Conservation (phyloP, 2,888 invertebrate species). For the Seira ritae region DNA sequence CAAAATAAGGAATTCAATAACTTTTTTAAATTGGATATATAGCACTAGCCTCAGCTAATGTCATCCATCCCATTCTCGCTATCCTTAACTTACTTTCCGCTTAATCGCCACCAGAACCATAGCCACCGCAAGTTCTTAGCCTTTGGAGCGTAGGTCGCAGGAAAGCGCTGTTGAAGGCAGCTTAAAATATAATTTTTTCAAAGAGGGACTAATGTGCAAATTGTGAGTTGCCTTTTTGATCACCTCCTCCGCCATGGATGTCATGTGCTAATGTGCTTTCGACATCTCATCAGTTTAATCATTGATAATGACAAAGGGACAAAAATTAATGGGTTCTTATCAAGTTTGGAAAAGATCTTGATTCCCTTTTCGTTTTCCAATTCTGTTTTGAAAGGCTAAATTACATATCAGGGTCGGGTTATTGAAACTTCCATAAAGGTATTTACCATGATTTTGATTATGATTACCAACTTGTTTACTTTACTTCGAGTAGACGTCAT, state of each 20-base stretch:
- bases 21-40: conserved; percentile 13
- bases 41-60: conserved; percentile 33
- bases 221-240: background rate
- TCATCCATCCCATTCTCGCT: conserved; percentile 42
- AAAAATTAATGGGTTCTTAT: background rate
- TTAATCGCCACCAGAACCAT: background rate
- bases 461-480: background rate
- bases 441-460: background rate
- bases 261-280: background rate
- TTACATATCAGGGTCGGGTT: background rate
- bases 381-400: too few species aligned
- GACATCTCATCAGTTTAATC: background rate
- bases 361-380: background rate
- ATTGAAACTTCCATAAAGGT: background rate
- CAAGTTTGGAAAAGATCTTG: conserved; percentile 2
- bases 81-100: conserved; percentile 44
- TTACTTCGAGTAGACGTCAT: conserved; percentile 3
- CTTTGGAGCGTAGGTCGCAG: background rate
- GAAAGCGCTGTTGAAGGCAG: conserved; percentile 16
- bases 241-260: too few species aligned
- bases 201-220: background rate
- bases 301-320: background rate
- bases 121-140: conserved; percentile 25
- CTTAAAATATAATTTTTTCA: background rate
- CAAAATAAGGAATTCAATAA: background rate